phyloP scores from a whole-genome alignment of 2,888 invertebrate species.

The Hydrotaea cyrtoneurina region DNA sequence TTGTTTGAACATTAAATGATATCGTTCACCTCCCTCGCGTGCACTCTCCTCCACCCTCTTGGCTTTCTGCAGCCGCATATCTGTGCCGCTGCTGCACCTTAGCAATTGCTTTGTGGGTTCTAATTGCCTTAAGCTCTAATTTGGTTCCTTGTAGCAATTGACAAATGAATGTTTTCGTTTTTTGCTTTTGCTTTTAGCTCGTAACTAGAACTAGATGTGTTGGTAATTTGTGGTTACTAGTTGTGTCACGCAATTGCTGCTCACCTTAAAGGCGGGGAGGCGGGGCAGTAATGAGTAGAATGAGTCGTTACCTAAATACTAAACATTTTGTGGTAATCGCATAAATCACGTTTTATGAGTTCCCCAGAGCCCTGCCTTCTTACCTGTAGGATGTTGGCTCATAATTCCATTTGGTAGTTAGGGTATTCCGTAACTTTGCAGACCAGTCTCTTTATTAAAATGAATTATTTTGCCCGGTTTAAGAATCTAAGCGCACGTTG shows the following conservation, averaged over 20 bases:
- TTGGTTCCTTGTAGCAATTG: neutral
- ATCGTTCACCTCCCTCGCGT: neutral
- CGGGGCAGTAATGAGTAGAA: too few species aligned
- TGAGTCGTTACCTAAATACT: too few species aligned
- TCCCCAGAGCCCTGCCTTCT: too few species aligned
- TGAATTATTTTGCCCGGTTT: neutral
- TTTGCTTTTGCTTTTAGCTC: neutral
- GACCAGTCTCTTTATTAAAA: neutral
- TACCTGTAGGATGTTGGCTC: too few species aligned
- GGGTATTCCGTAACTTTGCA: too few species aligned
- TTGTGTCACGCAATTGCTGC: conserved; percentile 4
- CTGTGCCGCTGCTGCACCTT: neutral
- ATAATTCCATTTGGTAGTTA: neutral
- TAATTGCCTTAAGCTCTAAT: conserved; percentile 1
- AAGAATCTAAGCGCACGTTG: neutral
- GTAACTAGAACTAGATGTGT: neutral
- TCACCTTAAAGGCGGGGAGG: neutral
- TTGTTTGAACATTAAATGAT: conserved; percentile 25
- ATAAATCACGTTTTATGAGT: too few species aligned
- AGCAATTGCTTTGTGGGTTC: neutral
- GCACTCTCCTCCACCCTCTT: neutral
- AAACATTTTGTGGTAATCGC: too few species aligned
- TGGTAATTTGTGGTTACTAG: neutral
- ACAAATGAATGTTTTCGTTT: neutral
- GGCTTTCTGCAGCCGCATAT: neutral